A percentile compares a stretch with the other conserved stretches of the same genome.
phyloP scores from a whole-genome alignment of 2,113 vertebrate species.

The Oreocharis arfaki region DNA sequence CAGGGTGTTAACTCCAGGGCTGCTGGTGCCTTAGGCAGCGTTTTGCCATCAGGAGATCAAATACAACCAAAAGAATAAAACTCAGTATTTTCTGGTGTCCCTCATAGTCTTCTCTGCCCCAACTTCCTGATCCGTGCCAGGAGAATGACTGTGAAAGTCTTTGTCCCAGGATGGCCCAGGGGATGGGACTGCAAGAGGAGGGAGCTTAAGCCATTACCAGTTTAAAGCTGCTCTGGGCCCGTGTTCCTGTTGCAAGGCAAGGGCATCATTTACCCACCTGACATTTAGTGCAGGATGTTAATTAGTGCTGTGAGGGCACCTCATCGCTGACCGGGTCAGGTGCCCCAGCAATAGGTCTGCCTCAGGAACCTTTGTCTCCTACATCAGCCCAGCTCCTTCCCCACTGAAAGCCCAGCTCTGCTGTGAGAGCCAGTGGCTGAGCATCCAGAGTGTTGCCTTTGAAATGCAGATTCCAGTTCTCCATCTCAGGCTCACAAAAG shows the following conservation, averaged over 20 bases:
- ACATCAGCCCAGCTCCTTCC: background rate
- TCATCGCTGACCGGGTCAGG: background rate
- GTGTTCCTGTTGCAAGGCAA: background rate
- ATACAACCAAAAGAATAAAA: background rate
- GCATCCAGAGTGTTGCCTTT: background rate
- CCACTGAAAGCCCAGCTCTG: background rate
- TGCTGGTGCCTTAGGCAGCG: background rate
- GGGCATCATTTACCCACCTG: background rate
- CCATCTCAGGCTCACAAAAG: background rate
- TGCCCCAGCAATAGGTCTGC: background rate
- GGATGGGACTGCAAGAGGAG: background rate
- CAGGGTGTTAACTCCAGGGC: background rate
- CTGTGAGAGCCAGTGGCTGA: background rate
- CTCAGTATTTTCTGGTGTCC: background rate
- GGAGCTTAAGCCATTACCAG: background rate
- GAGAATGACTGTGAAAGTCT: background rate
- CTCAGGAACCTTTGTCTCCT: background rate
- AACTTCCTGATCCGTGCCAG: background rate
- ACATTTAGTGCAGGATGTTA: background rate
- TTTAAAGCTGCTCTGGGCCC: background rate
- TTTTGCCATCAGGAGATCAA: background rate
- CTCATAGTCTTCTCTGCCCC: background rate
- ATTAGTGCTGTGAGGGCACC: background rate
- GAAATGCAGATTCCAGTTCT: conserved; percentile 17
- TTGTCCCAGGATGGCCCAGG: background rate